These are phyloP conservation scores for Phaenicophaeus curvirostris DNA, from an alignment of 2,797 vertebrate species.

Conservation along the genomic window DNA sequence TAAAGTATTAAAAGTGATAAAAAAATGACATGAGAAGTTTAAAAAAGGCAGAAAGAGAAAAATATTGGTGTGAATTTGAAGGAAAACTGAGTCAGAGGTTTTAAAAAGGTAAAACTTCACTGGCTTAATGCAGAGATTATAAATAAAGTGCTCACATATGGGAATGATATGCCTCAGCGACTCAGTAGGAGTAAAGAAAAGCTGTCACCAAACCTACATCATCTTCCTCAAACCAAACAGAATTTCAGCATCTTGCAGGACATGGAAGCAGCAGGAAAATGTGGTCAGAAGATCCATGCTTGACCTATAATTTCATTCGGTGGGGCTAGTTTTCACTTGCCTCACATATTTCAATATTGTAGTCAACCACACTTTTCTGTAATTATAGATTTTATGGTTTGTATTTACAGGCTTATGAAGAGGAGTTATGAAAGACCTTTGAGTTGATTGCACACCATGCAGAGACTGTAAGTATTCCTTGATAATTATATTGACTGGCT, in stretches of 20 bases:
- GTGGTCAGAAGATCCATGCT: not conserved
- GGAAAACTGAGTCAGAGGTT: not conserved
- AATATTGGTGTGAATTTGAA: not conserved
- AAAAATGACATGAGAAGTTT: not conserved
- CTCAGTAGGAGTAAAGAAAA: not conserved
- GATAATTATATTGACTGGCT: conserved; percentile 45
- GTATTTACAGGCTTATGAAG: conserved; percentile 46
- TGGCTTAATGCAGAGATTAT: not conserved
- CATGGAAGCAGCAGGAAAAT: not conserved
- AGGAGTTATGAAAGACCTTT: conserved; percentile 23
- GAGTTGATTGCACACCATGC: conserved; percentile 27
- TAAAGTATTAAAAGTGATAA: not conserved
- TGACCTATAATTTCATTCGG: not conserved
- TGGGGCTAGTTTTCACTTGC: not conserved
- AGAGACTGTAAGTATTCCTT: not conserved
- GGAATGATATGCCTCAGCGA: not conserved
- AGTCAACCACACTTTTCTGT: not conserved
- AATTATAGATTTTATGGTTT: conserved; percentile 33
- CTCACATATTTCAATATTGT: not conserved
- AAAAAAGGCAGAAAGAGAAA: not conserved
- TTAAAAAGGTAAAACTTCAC: not conserved
- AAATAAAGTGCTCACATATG: not conserved
- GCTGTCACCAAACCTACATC: not conserved
- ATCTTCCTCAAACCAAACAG: not conserved
- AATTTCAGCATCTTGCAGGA: not conserved